A percentile compares a stretch with the other conserved stretches of the same genome.
These are phyloP conservation scores for Lipotes vexillifer DNA, from an alignment of 2,113 vertebrate genomes.

Conservation along the genomic window DNA sequence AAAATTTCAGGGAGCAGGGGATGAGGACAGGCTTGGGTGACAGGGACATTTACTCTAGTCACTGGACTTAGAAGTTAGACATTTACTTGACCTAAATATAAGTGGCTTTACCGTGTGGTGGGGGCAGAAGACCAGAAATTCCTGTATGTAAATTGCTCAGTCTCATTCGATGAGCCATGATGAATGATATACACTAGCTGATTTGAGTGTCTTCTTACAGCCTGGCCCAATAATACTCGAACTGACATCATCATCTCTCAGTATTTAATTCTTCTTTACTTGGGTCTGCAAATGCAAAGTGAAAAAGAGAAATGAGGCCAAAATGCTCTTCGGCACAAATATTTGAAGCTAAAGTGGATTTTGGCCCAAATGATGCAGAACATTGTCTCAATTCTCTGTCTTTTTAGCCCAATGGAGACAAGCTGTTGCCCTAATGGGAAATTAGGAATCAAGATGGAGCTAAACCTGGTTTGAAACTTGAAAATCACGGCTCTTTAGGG, in stretches of 20 bases:
- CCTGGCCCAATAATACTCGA: not conserved
- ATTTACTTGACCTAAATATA: not conserved
- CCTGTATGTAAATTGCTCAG: not conserved
- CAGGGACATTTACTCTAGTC: not conserved
- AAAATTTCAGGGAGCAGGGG: not conserved
- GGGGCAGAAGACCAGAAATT: not conserved
- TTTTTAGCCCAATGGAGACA: not conserved
- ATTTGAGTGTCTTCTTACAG: not conserved
- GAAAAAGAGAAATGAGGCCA: not conserved
- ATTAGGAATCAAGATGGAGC: not conserved
- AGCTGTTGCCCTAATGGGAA: not conserved
- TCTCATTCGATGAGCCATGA: not conserved
- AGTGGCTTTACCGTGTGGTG: not conserved
- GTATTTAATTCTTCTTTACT: not conserved
- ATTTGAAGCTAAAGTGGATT: not conserved
- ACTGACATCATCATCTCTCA: not conserved
- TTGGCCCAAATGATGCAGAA: too few species aligned
- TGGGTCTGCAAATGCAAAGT: not conserved
- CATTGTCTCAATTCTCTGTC: accelerated
- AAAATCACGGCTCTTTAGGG: not conserved
- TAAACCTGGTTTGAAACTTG: not conserved
- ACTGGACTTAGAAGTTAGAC: not conserved
- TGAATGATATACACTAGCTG: not conserved
- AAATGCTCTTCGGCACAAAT: not conserved
- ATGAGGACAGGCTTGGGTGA: not conserved